Base-by-base conservation (phyloP, 1,140 invertebrate species). In the Hormaphis cornu region DNA sequence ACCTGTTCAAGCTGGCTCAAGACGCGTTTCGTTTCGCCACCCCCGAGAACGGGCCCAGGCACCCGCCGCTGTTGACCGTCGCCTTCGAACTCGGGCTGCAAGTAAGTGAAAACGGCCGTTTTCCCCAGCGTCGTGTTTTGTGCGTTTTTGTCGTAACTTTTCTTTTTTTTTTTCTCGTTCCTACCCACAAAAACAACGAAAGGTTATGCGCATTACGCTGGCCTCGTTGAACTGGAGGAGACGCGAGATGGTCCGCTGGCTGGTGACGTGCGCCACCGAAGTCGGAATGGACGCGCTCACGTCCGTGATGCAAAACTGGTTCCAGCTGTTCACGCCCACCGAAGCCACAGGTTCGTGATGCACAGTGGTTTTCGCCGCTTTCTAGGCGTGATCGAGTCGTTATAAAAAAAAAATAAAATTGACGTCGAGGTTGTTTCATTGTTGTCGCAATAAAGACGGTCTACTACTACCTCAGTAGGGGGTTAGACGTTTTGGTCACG, bases 281-380 rank as follows among this genome's bases (percentile, higher is more conserved):
- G 82, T 92, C 3, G 90, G 89, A 1, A 80, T 90, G 7, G 87
- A 90, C 74, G 89, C 89, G 1, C 77, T 92, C 12, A 81, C 90
- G 24, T 89, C 88, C 16, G 87, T 93, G 69, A 89, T 93, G 86
- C 85, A 89, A 76, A 90, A 88, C 75, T 93, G 90, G 90, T 89
- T 87, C 77, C 85, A 88, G 74, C 80, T 90, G 44, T 91, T 92
- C 77, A 90, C 89, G 30, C 89, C 90, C 2, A 89, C 88, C 22
- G 90, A 93, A 79, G 89, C 89, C 16, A 89, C 88, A 44, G 79
- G 77, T 77, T 73, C 63, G 28, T 75, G 18, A 8, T n/a, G 40
- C n/a, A 42, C n/a, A n/a, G n/a, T n/a, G n/a, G n/a, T n/a, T n/a
- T n/a, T n/a, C n/a, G n/a, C n/a, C n/a, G n/a, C n/a, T n/a, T n/a